Conservation (phyloP, 2,113 vertebrate species). For the Colossoma macropomum region DNA sequence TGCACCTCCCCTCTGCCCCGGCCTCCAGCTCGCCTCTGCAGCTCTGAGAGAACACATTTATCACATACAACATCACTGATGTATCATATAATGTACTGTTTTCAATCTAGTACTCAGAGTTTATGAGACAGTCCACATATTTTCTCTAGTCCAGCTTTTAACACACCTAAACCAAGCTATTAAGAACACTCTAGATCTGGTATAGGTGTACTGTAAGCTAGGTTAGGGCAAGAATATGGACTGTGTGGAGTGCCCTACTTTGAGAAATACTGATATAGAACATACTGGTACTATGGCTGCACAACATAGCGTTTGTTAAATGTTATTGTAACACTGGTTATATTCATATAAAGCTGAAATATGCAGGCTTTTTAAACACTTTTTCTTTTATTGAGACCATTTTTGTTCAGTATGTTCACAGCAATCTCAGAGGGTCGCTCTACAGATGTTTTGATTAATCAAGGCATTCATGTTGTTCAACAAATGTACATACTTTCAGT, state of each 20-base stretch:
- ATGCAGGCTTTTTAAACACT: too few relatives aligned
- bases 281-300: not conserved
- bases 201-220: not conserved
- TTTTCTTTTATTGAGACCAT: not conserved
- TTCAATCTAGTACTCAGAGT: not conserved
- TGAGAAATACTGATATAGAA: not conserved
- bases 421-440: too few relatives aligned
- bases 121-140: not conserved
- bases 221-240: not conserved
- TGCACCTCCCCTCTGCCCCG: slow-evolving; percentile 74
- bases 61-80: not conserved
- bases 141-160: not conserved
- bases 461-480: too few relatives aligned
- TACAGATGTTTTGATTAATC: too few relatives aligned
- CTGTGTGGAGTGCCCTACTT: not conserved
- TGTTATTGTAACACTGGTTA: too few relatives aligned
- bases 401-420: too few relatives aligned
- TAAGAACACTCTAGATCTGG: not conserved
- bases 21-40: slow-evolving; percentile 71
- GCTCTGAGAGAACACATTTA: slow-evolving; percentile 61
- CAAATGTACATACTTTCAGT: too few relatives aligned
- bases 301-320: not conserved
- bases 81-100: too few relatives aligned
- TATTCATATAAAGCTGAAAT: too few relatives aligned
- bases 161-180: not conserved